Conservation (phyloP, 2,113 vertebrate genomes). For the Callocephalon fimbriatum region DNA sequence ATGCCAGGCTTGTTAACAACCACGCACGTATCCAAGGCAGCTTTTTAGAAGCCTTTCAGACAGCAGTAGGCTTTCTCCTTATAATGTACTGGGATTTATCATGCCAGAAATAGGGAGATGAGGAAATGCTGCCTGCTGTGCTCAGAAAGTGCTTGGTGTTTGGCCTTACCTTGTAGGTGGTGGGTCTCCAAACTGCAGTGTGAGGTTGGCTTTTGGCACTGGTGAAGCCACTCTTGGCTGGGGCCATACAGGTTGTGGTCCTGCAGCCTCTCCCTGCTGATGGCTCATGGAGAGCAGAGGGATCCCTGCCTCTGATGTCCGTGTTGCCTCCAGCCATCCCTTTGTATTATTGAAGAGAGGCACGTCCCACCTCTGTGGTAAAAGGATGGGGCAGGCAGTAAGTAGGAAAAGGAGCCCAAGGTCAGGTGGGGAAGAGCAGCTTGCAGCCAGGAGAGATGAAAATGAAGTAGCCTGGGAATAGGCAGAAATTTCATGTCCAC, state of each 20-base stretch:
- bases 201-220: not conserved
- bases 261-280: not conserved
- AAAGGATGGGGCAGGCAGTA: not conserved
- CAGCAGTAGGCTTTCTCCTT: not conserved
- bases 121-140: rapidly evolving
- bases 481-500: rapidly evolving
- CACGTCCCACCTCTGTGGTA: rapidly evolving
- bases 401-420: not conserved
- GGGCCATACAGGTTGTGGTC: rapidly evolving
- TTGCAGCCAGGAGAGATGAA: not conserved
- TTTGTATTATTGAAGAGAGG: rapidly evolving
- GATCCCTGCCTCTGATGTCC: not conserved
- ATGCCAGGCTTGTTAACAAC: not conserved
- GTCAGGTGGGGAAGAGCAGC: not conserved
- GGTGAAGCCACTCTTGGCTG: not conserved
- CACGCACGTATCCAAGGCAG: not conserved
- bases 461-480: rapidly evolving
- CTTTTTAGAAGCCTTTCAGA: not conserved
- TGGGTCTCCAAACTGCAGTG: rapidly evolving
- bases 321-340: not conserved
- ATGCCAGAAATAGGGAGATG: rapidly evolving
- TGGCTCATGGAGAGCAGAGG: not conserved
- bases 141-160: not conserved
- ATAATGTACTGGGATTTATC: not conserved
- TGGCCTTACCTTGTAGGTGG: rapidly evolving